phyloP scores from a whole-genome alignment of 2,113 vertebrate species.

The Campylomormyrus numenius region DNA sequence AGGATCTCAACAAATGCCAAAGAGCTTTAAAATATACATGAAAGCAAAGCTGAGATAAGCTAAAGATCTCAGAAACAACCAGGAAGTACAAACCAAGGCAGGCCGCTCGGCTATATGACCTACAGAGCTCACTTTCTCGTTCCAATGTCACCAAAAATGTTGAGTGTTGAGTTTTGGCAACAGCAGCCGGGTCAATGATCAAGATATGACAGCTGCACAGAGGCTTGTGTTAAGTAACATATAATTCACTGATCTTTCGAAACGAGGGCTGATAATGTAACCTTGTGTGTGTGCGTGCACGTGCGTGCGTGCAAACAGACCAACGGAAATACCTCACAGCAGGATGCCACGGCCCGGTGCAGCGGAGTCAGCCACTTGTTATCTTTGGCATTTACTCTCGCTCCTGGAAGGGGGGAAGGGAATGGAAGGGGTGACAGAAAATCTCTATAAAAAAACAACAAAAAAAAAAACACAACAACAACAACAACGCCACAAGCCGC shows the following conservation, averaged over 20 bases:
- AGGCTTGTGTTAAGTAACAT: neutral
- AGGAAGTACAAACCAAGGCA: neutral
- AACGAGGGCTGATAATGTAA: neutral
- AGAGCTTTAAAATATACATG: neutral
- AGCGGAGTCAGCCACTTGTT: conserved; percentile 99
- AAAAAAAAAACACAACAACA: neutral
- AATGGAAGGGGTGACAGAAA: conserved; percentile 19
- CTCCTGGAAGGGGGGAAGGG: conserved; percentile 62
- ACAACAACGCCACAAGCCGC: neutral
- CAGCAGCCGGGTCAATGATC: neutral
- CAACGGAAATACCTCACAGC: conserved; percentile 79
- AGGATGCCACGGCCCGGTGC: conserved; percentile 95
- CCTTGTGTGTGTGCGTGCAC: neutral
- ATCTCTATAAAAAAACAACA: neutral
- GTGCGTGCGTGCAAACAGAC: neutral
- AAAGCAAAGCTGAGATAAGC: neutral
- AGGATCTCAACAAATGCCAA: neutral
- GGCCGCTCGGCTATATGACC: neutral
- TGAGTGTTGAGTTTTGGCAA: neutral
- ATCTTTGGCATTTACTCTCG: conserved; percentile 99
- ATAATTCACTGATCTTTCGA: neutral
- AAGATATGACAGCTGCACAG: neutral
- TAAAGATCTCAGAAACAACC: neutral
- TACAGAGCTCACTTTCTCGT: neutral
- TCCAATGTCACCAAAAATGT: neutral